Evolutionary conservation across 2,797 vertebrate genomes (phyloP).

Genomic region (Garrulus glandarius): DNA sequence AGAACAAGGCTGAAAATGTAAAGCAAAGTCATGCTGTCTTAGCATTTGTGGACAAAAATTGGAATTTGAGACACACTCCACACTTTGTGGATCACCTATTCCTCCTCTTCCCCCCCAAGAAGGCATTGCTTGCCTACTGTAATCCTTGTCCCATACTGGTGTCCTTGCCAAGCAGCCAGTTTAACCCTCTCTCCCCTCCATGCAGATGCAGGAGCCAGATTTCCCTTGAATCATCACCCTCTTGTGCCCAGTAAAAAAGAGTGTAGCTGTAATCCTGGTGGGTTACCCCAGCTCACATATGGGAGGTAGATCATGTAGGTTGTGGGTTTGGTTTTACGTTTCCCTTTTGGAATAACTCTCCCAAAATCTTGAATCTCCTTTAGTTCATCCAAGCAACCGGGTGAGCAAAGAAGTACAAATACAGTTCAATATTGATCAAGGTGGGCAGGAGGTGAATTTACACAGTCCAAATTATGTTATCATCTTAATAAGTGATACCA

Average conservation of each 20-base stretch:
- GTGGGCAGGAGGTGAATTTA: background rate
- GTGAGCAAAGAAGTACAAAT: background rate
- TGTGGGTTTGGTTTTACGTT: background rate
- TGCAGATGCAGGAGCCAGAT: background rate
- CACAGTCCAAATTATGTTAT: background rate
- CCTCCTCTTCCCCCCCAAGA: rapidly evolving
- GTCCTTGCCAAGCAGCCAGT: background rate
- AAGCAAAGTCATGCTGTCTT: background rate
- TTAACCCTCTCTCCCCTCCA: background rate
- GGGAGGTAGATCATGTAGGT: rapidly evolving
- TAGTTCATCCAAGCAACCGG: background rate
- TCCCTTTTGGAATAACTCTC: background rate
- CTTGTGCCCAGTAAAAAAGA: background rate
- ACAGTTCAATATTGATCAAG: background rate
- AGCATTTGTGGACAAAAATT: background rate
- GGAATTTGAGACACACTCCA: background rate
- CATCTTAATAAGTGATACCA: background rate
- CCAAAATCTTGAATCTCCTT: background rate
- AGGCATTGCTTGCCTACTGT: rapidly evolving
- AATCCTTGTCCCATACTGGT: background rate
- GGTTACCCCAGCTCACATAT: background rate
- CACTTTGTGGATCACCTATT: background rate
- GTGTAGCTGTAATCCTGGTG: too few species aligned
- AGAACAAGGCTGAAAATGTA: background rate
- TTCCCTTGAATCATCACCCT: too few species aligned